These are phyloP conservation scores for Crax fasciolata DNA, from an alignment of 2,797 vertebrate genomes.

Conservation along the genomic window DNA sequence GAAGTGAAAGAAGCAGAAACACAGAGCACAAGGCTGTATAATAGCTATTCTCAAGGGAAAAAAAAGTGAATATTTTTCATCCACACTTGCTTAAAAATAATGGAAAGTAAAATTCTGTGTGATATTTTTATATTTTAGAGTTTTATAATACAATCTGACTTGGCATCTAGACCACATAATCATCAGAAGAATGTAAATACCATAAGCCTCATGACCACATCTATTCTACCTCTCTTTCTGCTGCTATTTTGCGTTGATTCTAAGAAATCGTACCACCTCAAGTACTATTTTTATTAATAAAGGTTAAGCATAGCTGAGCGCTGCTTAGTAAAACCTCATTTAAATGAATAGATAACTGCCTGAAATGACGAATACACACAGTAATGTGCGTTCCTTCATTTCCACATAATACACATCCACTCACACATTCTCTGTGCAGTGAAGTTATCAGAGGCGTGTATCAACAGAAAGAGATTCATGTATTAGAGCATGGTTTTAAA, in stretches of 20 bases:
- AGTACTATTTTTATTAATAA: constrained; percentile 49
- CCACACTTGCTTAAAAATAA: constrained; percentile 23
- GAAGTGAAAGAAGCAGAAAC: constrained; percentile 32
- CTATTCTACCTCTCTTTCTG: constrained; percentile 29
- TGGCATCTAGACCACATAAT: constrained; percentile 44
- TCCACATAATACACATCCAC: not conserved
- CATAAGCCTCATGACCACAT: constrained; percentile 5
- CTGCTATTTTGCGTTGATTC: constrained; percentile 29
- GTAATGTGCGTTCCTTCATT: not conserved
- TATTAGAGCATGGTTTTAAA: not conserved
- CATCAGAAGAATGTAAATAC: constrained; percentile 41
- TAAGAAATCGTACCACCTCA: not conserved
- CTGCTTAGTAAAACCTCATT: constrained; percentile 18
- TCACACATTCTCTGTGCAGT: not conserved
- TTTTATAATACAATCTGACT: constrained; percentile 21
- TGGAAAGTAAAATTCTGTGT: not conserved
- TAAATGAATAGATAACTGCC: constrained; percentile 15
- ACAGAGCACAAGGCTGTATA: not conserved
- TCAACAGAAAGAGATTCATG: not conserved
- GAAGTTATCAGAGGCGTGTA: not conserved
- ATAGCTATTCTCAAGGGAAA: not conserved
- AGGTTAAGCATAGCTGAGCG: constrained; percentile 13
- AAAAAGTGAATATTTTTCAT: not conserved
- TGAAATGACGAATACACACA: not conserved
- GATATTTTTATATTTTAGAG: constrained; percentile 49